Base-by-base conservation (phyloP, 2,113 vertebrate genomes). In the Lipophrys pholis region DNA sequence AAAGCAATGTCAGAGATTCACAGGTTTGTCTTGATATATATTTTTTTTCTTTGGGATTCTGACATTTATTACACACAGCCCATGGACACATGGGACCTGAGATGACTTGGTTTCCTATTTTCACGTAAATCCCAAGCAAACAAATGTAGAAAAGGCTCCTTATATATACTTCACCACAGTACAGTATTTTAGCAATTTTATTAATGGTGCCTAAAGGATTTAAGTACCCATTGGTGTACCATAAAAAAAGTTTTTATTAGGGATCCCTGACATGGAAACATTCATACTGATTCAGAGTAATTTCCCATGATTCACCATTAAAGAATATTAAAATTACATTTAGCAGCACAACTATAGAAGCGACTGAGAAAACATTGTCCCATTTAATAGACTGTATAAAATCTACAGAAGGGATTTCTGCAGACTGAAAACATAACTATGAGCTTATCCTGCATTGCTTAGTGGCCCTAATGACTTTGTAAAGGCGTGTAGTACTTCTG, bases 1-100 rank as follows among this genome's bases (percentile, higher is more conserved):
- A 71, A 46, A 8, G 17, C 6, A n/a, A 8, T 45, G 61, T 56
- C 54, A 75, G 8, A 49, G 21, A 42, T 67, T 70, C 66, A 15
- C 66, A 6, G 11, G 12, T 55, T 72, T 54, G 21, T 21, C 72
- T 58, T 15, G 48, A 54, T 81, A 30, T 69, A 66, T 30, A 4
- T 30, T 73, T 64, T 54, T 75, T 45, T 78, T 77, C 7, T 38
- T 48, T 30, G 15, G 14, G 16, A 64, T 45, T 52, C 38, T 49
- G n/a, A 11, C 45, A 6, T 14, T 46, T 14, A 46, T 14, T 14
- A 46, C 7, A 46, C 11, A 46, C 12, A 6, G 58, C 41, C 66
- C 12, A 63, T 1, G 3, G 21, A 11, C 45, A 49, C 51, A 17
- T 1, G 11, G 4, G 17, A 54, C 30, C 10, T 40, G 11, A 53